Base-by-base conservation (phyloP, 2,797 vertebrate species). In the Dallia pectoralis region DNA sequence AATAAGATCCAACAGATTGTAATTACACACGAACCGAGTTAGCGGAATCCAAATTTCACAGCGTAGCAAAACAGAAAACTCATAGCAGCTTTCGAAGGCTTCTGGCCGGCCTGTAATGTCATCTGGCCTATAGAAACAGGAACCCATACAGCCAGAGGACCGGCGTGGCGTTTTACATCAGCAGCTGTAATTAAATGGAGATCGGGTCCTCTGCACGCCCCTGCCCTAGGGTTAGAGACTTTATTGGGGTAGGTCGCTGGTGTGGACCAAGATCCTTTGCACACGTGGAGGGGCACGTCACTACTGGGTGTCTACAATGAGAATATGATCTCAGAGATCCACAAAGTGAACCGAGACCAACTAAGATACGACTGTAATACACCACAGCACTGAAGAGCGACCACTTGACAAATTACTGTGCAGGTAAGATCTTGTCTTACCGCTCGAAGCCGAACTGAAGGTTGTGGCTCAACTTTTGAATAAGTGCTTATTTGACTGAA, bases 111-210 rank as follows among this genome's bases (percentile, higher is more conserved):
- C 4, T 48, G 67, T 51, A 70, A 81, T 69, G 62, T 47, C 71
- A 69, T 1, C 40, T 47, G 4, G 0, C 30, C 29, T 70, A 44
- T 44, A 47, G 32, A 65, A 49, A 72, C 40, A 47, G 56, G 74
- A 81, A 81, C 82, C 80, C 79, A 80, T 69, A 75, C 63, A 71
- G 61, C 33, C 63, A 32, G 65, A 63, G 1, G 53, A 71, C 14
- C 18, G 75, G 65, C 77, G 33, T 77, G 64, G n/a, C 64, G 64
- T 78, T 80, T 70, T 48, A 73, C 68, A 69, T 77, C 73, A 44
- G 63, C 32, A 70, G 71, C 71, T 79, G 77, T 77, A 86, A 86
- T 86, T 75, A 85, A 1, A 77, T 59, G 64, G 77, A 64, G 40
- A 74, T 78, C 25, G 27, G 27, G 71, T 71, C 76, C 69, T 40